Conservation (phyloP, 2,797 vertebrate species). For the Sorex maritimensis region DNA sequence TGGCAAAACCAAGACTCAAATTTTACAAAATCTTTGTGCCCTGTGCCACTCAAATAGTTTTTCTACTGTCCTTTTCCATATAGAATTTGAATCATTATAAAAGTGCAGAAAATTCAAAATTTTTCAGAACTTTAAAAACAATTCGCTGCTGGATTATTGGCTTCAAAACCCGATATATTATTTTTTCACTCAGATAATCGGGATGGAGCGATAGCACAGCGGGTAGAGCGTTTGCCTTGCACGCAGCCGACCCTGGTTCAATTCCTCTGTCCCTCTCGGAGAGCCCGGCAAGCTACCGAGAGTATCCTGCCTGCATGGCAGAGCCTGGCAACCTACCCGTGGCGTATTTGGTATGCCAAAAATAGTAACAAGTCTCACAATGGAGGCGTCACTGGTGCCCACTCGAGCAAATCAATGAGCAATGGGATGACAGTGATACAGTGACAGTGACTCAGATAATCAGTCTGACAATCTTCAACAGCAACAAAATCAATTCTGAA, state of each 20-base stretch:
- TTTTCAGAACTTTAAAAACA: background rate
- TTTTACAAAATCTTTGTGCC: background rate
- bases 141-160: background rate
- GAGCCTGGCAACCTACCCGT: too few relatives aligned
- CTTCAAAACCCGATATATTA: background rate
- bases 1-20: background rate
- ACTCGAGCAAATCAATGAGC: too few relatives aligned
- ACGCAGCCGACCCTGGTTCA: too few relatives aligned
- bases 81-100: background rate
- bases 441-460: background rate
- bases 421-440: too few relatives aligned
- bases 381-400: too few relatives aligned
- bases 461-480: background rate
- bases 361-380: too few relatives aligned
- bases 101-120: background rate
- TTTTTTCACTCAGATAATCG: background rate
- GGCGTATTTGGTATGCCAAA: too few relatives aligned
- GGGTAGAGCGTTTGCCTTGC: too few relatives aligned
- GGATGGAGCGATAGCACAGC: too few relatives aligned
- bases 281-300: too few relatives aligned
- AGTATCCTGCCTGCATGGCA: too few relatives aligned
- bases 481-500: background rate
- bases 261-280: too few relatives aligned
- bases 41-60: background rate
- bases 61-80: background rate